phyloP scores from a whole-genome alignment of 2,113 vertebrate species.

The Heloderma charlesbogerti region DNA sequence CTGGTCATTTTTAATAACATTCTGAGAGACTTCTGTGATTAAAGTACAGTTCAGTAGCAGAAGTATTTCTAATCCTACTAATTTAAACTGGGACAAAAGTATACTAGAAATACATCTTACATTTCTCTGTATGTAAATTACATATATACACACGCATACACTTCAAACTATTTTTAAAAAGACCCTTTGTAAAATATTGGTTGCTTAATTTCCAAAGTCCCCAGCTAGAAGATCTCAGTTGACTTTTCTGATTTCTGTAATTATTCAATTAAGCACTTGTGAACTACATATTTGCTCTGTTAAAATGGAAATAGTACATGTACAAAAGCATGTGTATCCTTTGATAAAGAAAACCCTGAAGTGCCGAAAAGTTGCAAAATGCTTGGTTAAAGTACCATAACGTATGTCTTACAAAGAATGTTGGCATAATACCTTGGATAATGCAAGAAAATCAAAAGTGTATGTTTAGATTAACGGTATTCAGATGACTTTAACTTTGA shows the following conservation, averaged over 20 bases:
- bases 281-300: background rate
- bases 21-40: background rate
- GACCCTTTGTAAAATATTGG: background rate
- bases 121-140: background rate
- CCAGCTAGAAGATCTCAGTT: background rate
- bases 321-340: background rate
- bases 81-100: background rate
- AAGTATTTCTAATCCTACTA: background rate
- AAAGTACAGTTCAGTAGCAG: background rate
- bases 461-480: background rate
- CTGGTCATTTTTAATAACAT: background rate
- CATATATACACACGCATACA: background rate
- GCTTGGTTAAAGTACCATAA: background rate
- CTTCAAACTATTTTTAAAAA: background rate
- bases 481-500: accelerated
- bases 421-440: background rate
- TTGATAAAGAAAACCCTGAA: background rate
- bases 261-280: background rate
- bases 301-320: constrained; percentile 10
- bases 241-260: background rate
- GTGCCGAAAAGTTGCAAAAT: background rate
- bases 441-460: background rate
- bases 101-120: background rate
- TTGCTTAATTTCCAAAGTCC: background rate
- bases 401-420: background rate